Evolutionary conservation across 2,113 vertebrate species (phyloP), one percentile per base, ranked within the genome.

Genomic region (Opisthocomus hoazin): DNA sequence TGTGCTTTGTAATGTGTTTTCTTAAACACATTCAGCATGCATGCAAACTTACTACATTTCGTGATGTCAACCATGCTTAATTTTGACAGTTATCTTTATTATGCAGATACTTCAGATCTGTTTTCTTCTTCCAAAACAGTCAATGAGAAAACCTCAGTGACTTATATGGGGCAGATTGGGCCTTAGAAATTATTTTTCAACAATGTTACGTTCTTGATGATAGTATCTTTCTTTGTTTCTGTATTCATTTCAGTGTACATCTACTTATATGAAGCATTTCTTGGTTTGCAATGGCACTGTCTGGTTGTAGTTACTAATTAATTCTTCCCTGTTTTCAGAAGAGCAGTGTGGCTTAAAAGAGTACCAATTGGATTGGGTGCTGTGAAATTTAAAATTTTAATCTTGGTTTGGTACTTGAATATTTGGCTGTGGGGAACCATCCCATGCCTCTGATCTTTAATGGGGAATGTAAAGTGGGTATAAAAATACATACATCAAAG

Each of bases 21-120:
- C 85, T 79, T 23, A 93, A 98, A 98, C 98, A 97, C 97, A 98
- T 98, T 98, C 97, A 96, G 76, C 97, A 96, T 98, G 98, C 98
- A 97, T 98, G 98, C 96, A 96, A 96, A 87, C 84, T 97, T 84
- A 94, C 3, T 82, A 94, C 70, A 90, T 97, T 83, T 78, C 85
- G 46, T 96, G 94, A 63, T 95, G 88, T 97, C 88, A 96, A 80
- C 76, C 92, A 46, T 95, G 87, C 82, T 96, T 93, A 66, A 65
- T 93, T 90, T 81, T 84, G 41, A 88, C 30, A 64, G 48, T 63
- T 75, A 34, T 21, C 71, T 96, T 88, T 91, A 51, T 86, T 82
- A 41, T 41, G 34, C 27, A 54, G 66, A 71, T 84, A 69, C 66
- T 71, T 78, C 64, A 70, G 22, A 53, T 78, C 60, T 87, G 48